Evolutionary conservation across 2,888 invertebrate genomes (phyloP).

Genomic region (Antheraea yamamai): DNA sequence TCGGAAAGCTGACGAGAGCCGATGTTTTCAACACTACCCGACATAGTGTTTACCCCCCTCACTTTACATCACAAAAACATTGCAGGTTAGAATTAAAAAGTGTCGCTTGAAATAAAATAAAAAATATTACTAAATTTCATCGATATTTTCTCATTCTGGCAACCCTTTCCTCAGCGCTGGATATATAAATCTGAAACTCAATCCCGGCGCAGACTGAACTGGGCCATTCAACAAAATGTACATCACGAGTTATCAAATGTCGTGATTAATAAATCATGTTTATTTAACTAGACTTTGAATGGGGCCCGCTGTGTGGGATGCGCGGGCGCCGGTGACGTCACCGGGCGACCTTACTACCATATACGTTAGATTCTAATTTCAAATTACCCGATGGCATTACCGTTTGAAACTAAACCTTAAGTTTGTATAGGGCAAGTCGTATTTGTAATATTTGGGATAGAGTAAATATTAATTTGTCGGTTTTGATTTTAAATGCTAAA

Average conservation of each 20-base stretch:
- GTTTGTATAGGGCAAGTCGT: not conserved
- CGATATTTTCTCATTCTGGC: not conserved
- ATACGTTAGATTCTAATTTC: slow-evolving; percentile 46
- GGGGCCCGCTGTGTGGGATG: slow-evolving; percentile 58
- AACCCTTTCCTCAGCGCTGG: not conserved
- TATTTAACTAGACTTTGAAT: slow-evolving; percentile 46
- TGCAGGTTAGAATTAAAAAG: not conserved
- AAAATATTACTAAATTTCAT: not conserved
- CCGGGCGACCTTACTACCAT: slow-evolving; percentile 41
- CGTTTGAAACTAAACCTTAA: slow-evolving; percentile 30
- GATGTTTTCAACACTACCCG: no score
- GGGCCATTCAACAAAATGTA: slow-evolving; percentile 49
- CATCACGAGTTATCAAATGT: slow-evolving; percentile 51
- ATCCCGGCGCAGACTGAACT: slow-evolving; percentile 35
- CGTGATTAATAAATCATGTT: slow-evolving; percentile 67
- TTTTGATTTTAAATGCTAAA: slow-evolving; percentile 38
- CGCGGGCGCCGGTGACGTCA: slow-evolving; percentile 68
- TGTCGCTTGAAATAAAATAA: not conserved
- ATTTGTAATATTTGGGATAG: slow-evolving; percentile 16
- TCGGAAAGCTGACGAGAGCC: no score
- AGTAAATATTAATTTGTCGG: slow-evolving; percentile 24
- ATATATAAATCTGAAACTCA: slow-evolving; percentile 30
- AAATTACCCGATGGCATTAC: slow-evolving; percentile 29
- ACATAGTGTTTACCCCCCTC: no score
- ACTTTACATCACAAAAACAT: no score